Evolutionary conservation across 2,888 invertebrate species (phyloP).

Genomic region (Erebia ligea): DNA sequence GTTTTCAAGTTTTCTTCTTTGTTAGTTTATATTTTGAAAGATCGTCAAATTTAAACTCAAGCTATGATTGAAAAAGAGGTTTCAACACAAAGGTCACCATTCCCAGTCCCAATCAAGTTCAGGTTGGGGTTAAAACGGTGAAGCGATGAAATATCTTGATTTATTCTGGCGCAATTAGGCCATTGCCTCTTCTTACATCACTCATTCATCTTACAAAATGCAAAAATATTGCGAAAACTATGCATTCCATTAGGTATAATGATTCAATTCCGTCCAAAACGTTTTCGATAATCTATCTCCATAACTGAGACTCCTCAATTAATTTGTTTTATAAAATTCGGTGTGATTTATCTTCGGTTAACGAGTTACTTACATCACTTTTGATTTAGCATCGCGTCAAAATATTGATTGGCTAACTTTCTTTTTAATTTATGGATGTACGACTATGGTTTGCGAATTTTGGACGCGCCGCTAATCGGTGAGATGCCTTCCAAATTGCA

Average conservation of each 20-base stretch:
- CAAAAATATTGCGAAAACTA: conserved; percentile 11
- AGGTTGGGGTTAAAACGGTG: neutral
- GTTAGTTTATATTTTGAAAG: too few relatives aligned
- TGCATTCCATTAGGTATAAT: neutral
- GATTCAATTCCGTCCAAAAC: conserved; percentile 11
- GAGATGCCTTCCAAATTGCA: neutral
- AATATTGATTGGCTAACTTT: conserved; percentile 34
- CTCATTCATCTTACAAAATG: conserved; percentile 8
- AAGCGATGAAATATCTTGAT: neutral
- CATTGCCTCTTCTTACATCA: neutral
- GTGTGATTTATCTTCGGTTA: conserved; percentile 3
- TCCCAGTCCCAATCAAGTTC: neutral
- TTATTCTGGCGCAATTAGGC: conserved; percentile 6
- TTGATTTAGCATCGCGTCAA: conserved; percentile 29
- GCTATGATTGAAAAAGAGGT: neutral
- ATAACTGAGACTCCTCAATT: conserved; percentile 16
- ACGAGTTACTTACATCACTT: conserved; percentile 26
- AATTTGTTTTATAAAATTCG: conserved; percentile 29
- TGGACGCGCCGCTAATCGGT: conserved; percentile 2
- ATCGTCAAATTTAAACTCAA: too few relatives aligned
- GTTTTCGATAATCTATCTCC: conserved; percentile 17
- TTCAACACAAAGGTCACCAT: neutral
- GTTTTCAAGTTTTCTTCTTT: too few relatives aligned
- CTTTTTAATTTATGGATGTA: conserved; percentile 29
- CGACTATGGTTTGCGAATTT: conserved; percentile 25